Evolutionary conservation across 1,140 invertebrate species (phyloP).

Genomic region (Helicoverpa armigera): DNA sequence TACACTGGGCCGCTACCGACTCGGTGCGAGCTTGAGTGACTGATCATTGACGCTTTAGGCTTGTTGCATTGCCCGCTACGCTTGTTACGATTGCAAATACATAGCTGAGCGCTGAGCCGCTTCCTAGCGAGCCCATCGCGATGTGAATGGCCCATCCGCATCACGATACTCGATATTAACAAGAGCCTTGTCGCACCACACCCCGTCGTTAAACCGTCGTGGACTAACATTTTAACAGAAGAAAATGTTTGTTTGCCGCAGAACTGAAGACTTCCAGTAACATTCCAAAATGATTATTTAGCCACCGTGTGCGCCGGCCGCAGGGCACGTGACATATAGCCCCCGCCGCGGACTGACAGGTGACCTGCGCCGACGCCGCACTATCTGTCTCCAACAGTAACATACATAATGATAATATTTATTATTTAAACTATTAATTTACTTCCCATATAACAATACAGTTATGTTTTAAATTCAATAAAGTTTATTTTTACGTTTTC

Average conservation of each 20-base stretch:
- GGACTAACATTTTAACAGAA: slow-evolving; percentile 65
- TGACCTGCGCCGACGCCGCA: slow-evolving; percentile 38
- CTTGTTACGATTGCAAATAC: slow-evolving; percentile 41
- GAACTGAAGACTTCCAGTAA: slow-evolving; percentile 81
- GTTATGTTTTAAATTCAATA: slow-evolving; percentile 78
- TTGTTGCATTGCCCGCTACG: slow-evolving; percentile 32
- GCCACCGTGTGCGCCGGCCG: slow-evolving; percentile 57
- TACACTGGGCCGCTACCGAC: slow-evolving; percentile 10
- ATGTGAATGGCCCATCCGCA: slow-evolving; percentile 44
- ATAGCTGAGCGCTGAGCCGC: slow-evolving; percentile 22
- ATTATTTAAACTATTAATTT: slow-evolving; percentile 66
- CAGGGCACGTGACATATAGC: slow-evolving; percentile 56
- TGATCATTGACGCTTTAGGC: slow-evolving; percentile 29
- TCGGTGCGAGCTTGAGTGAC: neutral
- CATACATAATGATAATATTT: slow-evolving; percentile 51
- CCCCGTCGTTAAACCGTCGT: slow-evolving; percentile 33
- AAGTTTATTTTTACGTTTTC: slow-evolving; percentile 82
- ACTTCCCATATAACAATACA: slow-evolving; percentile 66
- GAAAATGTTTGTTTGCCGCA: slow-evolving; percentile 79
- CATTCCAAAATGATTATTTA: slow-evolving; percentile 82
- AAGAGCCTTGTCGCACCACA: slow-evolving; percentile 43
- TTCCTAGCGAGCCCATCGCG: slow-evolving; percentile 31
- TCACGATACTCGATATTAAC: slow-evolving; percentile 43
- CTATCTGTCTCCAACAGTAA: slow-evolving; percentile 43
- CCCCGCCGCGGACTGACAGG: slow-evolving; percentile 35